Evolutionary conservation across 2,888 invertebrate genomes (phyloP).

Genomic region (Rambutsinella grinnellia): DNA sequence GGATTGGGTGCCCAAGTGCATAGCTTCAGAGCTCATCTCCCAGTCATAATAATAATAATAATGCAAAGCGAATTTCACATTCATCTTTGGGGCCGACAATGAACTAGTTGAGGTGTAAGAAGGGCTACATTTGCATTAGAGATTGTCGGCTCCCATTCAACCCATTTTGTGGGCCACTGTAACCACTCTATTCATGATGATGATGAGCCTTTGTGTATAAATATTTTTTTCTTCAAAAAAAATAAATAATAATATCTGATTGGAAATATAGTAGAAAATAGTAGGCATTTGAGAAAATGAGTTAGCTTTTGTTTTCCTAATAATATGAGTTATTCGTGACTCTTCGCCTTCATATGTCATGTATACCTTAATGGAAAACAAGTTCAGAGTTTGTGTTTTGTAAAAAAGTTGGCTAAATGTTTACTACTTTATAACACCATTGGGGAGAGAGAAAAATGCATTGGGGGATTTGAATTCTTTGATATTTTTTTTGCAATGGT

Average conservation of each 20-base stretch:
- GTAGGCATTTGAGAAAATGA: conserved; percentile 39
- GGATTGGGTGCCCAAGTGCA: neutral
- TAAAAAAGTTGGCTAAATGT: no score
- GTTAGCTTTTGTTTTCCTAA: conserved; percentile 22
- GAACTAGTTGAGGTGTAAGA: neutral
- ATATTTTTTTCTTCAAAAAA: neutral
- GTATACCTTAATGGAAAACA: no score
- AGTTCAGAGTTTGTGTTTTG: no score
- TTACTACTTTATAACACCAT: no score
- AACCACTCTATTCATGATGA: conserved; percentile 44
- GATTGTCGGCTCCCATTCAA: conserved; percentile 42
- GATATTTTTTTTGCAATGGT: no score
- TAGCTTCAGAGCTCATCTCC: neutral
- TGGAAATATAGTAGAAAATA: conserved; percentile 27
- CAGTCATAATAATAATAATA: neutral
- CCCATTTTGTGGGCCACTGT: conserved; percentile 50
- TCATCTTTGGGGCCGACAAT: neutral
- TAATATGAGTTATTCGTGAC: conserved; percentile 52
- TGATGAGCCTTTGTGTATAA: neutral
- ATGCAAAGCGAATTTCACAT: no score
- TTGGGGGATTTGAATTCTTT: no score
- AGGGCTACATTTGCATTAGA: neutral
- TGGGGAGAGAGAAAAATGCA: no score
- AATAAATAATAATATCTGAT: conserved; percentile 17
- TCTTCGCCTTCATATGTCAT: conserved; percentile 40